phyloP scores from a whole-genome alignment of 1,140 invertebrate genomes.

The Zaprionus inermis region DNA sequence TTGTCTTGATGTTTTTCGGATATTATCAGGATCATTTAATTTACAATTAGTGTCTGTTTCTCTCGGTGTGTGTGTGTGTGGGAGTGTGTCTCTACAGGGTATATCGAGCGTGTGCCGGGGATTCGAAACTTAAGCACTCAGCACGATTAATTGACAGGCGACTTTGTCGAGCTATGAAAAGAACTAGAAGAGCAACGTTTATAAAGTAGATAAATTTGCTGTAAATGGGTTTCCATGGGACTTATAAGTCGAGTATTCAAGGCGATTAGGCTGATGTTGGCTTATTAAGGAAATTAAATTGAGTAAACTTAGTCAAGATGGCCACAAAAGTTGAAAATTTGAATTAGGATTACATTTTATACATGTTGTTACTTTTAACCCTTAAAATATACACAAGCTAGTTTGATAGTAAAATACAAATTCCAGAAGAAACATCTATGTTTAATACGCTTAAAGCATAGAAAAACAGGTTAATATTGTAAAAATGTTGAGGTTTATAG shows the following conservation, averaged over 20 bases:
- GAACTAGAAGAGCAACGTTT: background rate
- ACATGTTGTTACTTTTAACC: background rate
- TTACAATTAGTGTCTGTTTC: conserved; percentile 71
- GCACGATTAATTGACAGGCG: conserved; percentile 44
- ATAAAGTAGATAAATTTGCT: background rate
- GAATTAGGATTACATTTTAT: background rate
- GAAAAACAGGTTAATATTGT: no score
- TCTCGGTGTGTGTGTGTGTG: conserved; percentile 22
- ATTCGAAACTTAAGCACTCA: conserved; percentile 43
- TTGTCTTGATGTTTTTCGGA: conserved; percentile 77
- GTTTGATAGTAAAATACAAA: no score
- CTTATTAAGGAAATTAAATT: background rate
- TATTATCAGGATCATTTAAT: conserved; percentile 83
- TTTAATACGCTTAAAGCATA: no score
- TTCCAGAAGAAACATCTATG: no score
- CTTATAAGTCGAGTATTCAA: background rate
- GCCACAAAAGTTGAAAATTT: background rate
- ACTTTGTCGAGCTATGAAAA: background rate
- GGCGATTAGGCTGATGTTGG: background rate
- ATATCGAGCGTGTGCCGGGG: conserved; percentile 5
- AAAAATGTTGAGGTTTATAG: no score
- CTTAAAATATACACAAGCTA: no score
- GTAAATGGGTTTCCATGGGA: background rate
- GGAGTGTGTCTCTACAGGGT: background rate
- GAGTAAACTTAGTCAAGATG: background rate